Evolutionary conservation across 2,888 invertebrate genomes (phyloP), one percentile per base, ranked within the genome.

Genomic region (Petrophora chlorosata): DNA sequence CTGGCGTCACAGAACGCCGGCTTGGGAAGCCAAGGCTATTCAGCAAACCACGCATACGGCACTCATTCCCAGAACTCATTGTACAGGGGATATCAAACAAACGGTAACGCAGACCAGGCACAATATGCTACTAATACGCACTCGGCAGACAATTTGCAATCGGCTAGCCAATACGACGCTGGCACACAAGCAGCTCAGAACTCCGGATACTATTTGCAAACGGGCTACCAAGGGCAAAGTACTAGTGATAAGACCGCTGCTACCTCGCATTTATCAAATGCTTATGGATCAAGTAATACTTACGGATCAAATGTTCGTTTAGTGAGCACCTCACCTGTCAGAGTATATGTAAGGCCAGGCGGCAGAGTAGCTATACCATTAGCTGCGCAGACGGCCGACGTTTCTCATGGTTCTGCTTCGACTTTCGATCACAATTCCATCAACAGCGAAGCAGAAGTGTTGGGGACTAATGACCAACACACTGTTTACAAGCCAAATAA

Each of bases 291-390:
- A 32, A 67, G 73, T 34, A 10, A 10, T 3, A 64, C 59, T 30
- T 66, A 65, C 43, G 74, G 61, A 15, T 63, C 75, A 34, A 67
- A 73, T 33, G 49, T 63, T 40, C 70, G 76, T 42, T 49, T 77
- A 25, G 53, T 79, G 43, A 70, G 66, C 32, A 65, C 69, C 8
- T 63, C 69, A 16, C 89, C 88, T 15, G 77, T 83, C 3, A 77
- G 70, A 63, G 65, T 89, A 32, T 61, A 82, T 12, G 55, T 82
- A 10, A 76, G 79, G 56, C 89, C 89, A 14, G 86, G 88, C 33
- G 63, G 73, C 7, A 76, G 70, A 58, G 72, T 85, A 7, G 56
- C 73, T 9, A 55, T 88, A 51, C 89, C 89, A 17, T 63, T 89
- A 41, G 70, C 74, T 43, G 75, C 77, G 14, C 75, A 82, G 59